Evolutionary conservation across 2,797 vertebrate genomes (phyloP).

Genomic region (Hoplostethus mediterraneus): DNA sequence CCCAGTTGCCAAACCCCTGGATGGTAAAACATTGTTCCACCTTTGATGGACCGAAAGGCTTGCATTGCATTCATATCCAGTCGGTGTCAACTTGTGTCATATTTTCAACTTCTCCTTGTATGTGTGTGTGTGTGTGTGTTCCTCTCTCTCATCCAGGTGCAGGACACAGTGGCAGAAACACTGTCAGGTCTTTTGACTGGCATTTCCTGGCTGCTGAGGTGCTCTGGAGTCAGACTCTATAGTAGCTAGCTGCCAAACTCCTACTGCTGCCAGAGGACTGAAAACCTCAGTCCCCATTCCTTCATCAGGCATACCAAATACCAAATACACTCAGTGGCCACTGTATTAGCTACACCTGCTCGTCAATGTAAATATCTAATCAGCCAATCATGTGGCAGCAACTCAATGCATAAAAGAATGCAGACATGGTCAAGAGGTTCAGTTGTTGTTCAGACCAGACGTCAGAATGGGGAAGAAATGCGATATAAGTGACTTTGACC

Average conservation of each 20-base stretch:
- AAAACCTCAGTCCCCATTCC: constrained; percentile 9
- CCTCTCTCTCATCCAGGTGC: constrained; percentile 83
- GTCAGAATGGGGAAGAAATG: too few relatives aligned
- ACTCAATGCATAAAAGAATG: too few relatives aligned
- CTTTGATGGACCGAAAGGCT: neutral
- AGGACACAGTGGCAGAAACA: constrained; percentile 89
- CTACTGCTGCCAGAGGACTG: constrained; percentile 10
- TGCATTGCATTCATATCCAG: neutral
- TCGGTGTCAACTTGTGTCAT: neutral
- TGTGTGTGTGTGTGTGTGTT: constrained; percentile 36
- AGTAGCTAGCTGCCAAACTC: constrained; percentile 31
- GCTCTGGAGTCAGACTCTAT: constrained; percentile 79
- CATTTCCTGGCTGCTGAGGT: constrained; percentile 91
- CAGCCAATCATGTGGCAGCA: too few relatives aligned
- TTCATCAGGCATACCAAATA: constrained; percentile 27
- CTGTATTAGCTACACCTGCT: too few relatives aligned
- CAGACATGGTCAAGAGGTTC: too few relatives aligned
- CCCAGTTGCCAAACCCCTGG: constrained; percentile 88
- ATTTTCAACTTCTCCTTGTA: constrained; percentile 4
- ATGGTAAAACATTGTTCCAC: constrained; percentile 84
- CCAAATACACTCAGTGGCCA: neutral
- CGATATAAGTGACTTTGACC: too few relatives aligned
- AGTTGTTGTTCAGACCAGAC: too few relatives aligned
- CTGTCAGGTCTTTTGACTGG: constrained; percentile 89
- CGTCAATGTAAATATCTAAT: too few relatives aligned